Conservation (phyloP, 2,113 vertebrate genomes). For the Chroicocephalus ridibundus region DNA sequence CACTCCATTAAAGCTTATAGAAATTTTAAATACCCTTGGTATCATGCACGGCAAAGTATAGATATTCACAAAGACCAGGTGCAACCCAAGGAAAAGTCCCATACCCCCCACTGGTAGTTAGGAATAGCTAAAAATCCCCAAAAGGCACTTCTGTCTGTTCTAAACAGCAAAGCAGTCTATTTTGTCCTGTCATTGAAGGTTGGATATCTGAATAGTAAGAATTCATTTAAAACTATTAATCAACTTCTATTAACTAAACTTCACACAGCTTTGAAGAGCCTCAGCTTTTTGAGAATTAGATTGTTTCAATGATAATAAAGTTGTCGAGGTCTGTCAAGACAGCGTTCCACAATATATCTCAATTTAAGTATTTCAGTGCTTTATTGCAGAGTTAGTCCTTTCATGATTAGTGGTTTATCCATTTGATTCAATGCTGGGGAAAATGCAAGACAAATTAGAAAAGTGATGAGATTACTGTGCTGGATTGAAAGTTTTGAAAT, state of each 20-base stretch:
- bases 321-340: neutral
- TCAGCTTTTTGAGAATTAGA: constrained; percentile 32
- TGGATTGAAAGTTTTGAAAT: constrained; percentile 30
- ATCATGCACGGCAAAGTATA: neutral
- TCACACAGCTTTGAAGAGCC: neutral
- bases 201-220: neutral
- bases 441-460: neutral
- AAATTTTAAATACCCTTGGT: neutral
- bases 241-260: constrained; percentile 11
- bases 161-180: neutral
- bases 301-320: constrained; percentile 24
- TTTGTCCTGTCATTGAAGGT: neutral
- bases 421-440: neutral
- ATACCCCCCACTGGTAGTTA: neutral
- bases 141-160: neutral
- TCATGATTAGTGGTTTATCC: neutral
- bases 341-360: constrained; percentile 13
- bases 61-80: neutral
- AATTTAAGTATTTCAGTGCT: neutral
- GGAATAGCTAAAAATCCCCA: neutral
- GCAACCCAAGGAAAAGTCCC: neutral
- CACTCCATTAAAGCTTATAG: neutral
- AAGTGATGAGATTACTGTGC: constrained; percentile 14
- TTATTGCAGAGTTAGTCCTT: constrained; percentile 24
- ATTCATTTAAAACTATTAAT: constrained; percentile 36